Percentiles rank a stretch among this genome's conserved stretches.
Evolutionary conservation across 2,797 vertebrate genomes (phyloP).

Genomic region (Typhlichthys subterraneus): DNA sequence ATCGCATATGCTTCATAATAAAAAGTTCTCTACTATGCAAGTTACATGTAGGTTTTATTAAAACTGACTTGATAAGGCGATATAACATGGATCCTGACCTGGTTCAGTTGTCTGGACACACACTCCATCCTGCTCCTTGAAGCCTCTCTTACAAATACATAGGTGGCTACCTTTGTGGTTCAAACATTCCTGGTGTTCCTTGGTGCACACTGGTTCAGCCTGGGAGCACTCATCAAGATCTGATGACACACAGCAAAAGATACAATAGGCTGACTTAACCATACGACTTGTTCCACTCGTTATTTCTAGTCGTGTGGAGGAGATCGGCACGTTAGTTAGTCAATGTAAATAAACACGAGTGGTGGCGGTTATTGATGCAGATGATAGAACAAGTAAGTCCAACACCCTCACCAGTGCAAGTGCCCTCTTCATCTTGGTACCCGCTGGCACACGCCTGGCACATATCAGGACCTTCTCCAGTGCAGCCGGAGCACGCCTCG

Average conservation of each 20-base stretch:
- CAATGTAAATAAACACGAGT: neutral
- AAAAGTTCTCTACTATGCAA: neutral
- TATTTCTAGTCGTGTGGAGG: neutral
- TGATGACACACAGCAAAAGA: conserved; percentile 43
- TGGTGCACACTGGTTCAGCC: conserved; percentile 69
- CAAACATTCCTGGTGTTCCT: conserved; percentile 83
- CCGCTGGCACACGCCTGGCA: conserved; percentile 76
- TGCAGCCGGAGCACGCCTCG: conserved; percentile 83
- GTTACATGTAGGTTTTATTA: neutral
- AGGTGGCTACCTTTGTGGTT: conserved; percentile 85
- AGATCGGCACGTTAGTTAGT: no score
- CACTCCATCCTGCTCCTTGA: conserved; percentile 63
- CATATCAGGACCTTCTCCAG: conserved; percentile 64
- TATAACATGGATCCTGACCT: conserved; percentile 38
- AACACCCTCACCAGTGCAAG: conserved; percentile 81
- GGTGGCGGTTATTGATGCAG: neutral
- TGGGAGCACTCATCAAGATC: conserved; percentile 88
- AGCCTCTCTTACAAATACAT: conserved; percentile 82
- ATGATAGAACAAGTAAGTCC: no score
- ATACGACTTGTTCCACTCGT: neutral
- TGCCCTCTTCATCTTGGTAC: conserved; percentile 76
- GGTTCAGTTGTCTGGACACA: conserved; percentile 46
- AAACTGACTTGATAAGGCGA: neutral
- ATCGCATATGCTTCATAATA: no score
- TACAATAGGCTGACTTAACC: neutral